phyloP scores from a whole-genome alignment of 2,113 vertebrate genomes.

The Trochalopteron elliotii region DNA sequence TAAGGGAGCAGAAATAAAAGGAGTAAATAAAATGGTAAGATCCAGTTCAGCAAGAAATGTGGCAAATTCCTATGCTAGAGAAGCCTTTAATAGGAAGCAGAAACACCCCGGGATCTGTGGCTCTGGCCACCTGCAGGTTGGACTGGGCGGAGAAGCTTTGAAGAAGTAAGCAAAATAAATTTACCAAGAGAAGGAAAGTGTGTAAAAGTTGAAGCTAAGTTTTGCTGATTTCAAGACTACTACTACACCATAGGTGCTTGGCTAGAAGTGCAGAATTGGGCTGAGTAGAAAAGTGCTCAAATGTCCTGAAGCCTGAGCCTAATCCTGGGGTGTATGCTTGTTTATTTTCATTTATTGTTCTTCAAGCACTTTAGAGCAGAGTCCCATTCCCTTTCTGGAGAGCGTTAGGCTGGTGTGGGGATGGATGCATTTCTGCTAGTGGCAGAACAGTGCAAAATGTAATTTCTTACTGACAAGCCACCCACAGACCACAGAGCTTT shows the following conservation, averaged over 20 bases:
- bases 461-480: not conserved
- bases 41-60: not conserved
- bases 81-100: not conserved
- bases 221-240: not conserved
- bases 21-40: not conserved
- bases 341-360: not conserved
- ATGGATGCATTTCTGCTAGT: not conserved
- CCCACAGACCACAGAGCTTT: not conserved
- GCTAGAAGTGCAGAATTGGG: not conserved
- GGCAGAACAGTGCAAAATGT: not conserved
- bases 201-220: not conserved
- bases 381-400: not conserved
- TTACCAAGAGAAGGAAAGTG: not conserved
- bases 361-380: not conserved
- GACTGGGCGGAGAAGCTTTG: not conserved
- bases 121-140: not conserved
- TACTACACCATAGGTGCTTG: not conserved
- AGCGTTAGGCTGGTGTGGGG: rapidly evolving
- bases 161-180: not conserved
- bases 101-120: not conserved
- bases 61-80: not conserved
- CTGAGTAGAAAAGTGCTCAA: not conserved
- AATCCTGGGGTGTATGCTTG: not conserved
- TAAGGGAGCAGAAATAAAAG: not conserved
- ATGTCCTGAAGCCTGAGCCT: not conserved